Evolutionary conservation across 2,113 vertebrate species (phyloP).

Genomic region (Gallinago media): DNA sequence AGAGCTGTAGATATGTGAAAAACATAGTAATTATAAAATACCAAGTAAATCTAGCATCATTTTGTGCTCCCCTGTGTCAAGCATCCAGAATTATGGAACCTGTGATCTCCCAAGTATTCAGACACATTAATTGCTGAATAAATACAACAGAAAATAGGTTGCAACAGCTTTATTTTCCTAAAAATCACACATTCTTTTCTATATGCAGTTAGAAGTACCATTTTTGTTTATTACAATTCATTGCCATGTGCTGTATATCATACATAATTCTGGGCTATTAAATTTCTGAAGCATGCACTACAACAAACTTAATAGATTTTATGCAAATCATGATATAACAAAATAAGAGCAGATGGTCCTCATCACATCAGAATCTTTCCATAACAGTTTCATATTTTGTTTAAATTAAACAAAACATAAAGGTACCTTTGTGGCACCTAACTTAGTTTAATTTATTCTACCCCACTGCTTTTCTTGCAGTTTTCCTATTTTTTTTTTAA

Average conservation of each 20-base stretch:
- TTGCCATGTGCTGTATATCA: constrained; percentile 70
- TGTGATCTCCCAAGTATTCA: constrained; percentile 59
- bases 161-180: constrained; percentile 13
- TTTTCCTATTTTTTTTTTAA: not conserved
- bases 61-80: constrained; percentile 19
- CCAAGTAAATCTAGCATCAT: not conserved
- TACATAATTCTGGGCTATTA: constrained; percentile 79
- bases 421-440: constrained; percentile 34
- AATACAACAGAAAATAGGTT: constrained; percentile 48
- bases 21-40: not conserved
- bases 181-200: constrained; percentile 30
- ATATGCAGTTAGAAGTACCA: constrained; percentile 32
- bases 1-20: not conserved
- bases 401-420: constrained; percentile 75
- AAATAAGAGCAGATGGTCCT: constrained; percentile 80
- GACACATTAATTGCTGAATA: constrained; percentile 65
- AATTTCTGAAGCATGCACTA: constrained; percentile 76
- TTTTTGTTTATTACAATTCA: constrained; percentile 69
- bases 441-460: constrained; percentile 62
- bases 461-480: not conserved
- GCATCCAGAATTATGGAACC: constrained; percentile 36
- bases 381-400: constrained; percentile 68
- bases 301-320: constrained; percentile 80
- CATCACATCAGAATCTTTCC: constrained; percentile 70
- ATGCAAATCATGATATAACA: constrained; percentile 82